Conservation (phyloP, 2,888 invertebrate genomes). For the Brachypalpus laphriformis region DNA sequence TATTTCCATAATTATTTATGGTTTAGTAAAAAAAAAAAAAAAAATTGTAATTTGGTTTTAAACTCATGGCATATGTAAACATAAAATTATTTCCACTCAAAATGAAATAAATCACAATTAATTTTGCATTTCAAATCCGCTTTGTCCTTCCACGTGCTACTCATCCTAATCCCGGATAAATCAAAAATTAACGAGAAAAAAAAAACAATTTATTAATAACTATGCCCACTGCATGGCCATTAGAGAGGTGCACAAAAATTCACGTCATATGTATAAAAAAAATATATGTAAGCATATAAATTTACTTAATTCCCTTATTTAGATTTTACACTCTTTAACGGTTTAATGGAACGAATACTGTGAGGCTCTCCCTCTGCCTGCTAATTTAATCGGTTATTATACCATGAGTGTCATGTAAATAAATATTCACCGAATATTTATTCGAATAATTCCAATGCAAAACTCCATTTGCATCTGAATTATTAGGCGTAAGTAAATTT, state of each 20-base stretch:
- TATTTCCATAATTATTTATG: background rate
- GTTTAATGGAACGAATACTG: background rate
- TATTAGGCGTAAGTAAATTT: conserved; percentile 8
- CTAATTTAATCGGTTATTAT: conserved; percentile 1
- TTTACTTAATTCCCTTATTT: conserved; percentile 8
- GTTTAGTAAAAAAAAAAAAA: background rate
- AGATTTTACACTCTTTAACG: background rate
- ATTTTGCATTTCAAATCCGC: background rate
- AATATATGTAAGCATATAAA: background rate
- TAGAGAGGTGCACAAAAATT: background rate
- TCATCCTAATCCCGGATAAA: background rate
- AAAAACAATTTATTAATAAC: background rate
- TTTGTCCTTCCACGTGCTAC: background rate
- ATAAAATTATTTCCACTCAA: background rate
- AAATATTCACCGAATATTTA: conserved; percentile 25
- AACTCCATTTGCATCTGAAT: conserved; percentile 23
- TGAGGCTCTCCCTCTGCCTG: background rate
- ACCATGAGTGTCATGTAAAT: conserved; percentile 8
- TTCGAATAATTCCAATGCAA: conserved; percentile 14
- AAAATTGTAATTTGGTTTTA: background rate
- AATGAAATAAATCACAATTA: conserved; percentile 1
- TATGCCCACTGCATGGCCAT: background rate
- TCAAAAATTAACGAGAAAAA: background rate
- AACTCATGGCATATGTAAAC: background rate
- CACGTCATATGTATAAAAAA: background rate